A percentile compares a stretch with the other conserved stretches of the same genome.
Evolutionary conservation across 2,888 invertebrate genomes (phyloP).

Genomic region (Actias luna): DNA sequence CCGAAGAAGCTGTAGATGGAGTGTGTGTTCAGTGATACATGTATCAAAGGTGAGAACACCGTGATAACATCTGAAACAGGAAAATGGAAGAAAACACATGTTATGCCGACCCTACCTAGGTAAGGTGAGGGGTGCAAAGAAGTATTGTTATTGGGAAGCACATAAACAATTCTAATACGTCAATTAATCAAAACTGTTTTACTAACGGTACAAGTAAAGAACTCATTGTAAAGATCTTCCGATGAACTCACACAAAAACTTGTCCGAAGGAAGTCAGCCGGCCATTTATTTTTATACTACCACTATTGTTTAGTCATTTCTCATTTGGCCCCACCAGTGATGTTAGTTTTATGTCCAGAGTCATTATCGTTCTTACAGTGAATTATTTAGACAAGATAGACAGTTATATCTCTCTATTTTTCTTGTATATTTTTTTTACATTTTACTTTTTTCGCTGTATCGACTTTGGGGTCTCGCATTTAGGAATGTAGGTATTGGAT

Average conservation of each 20-base stretch:
- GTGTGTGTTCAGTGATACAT: too few species aligned
- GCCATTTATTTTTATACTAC: slow-evolving; percentile 74
- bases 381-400: slow-evolving; percentile 18
- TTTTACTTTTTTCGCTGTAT: neutral
- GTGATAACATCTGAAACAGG: too few species aligned
- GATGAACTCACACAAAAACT: slow-evolving; percentile 78
- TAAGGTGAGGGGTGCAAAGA: too few species aligned
- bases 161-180: neutral
- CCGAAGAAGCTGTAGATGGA: too few species aligned
- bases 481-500: neutral
- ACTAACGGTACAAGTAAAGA: slow-evolving; percentile 53
- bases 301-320: slow-evolving; percentile 76
- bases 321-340: slow-evolving; percentile 52
- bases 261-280: slow-evolving; percentile 65
- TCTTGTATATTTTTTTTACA: neutral
- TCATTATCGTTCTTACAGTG: slow-evolving; percentile 30
- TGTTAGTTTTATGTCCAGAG: slow-evolving; percentile 37
- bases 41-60: too few species aligned
- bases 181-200: slow-evolving; percentile 27
- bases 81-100: too few species aligned
- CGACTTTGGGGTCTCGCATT: neutral
- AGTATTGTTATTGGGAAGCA: too few species aligned
- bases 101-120: too few species aligned
- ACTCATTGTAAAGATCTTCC: slow-evolving; percentile 77
- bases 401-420: slow-evolving; percentile 22